Percentiles rank a stretch among this genome's conserved stretches.
Evolutionary conservation across 2,888 invertebrate genomes (phyloP).

Genomic region (Rotaria magnacalcarata): DNA sequence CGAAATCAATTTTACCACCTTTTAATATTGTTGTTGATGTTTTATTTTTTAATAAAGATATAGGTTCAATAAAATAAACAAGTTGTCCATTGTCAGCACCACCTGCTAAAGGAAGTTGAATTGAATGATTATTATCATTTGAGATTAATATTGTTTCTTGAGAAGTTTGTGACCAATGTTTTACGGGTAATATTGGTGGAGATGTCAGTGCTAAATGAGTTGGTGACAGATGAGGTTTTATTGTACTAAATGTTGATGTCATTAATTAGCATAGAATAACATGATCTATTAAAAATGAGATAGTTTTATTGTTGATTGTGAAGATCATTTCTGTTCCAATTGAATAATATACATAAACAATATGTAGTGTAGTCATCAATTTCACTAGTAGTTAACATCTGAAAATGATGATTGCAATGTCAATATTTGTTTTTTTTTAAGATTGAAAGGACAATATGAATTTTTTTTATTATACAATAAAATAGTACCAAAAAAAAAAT

Average conservation of each 20-base stretch:
- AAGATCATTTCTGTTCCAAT: background rate
- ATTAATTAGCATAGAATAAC: background rate
- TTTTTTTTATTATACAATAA: background rate
- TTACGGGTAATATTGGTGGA: background rate
- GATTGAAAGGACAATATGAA: background rate
- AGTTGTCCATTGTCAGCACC: conserved; percentile 45
- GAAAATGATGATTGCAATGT: background rate
- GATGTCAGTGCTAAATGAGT: background rate
- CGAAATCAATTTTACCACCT: conserved; percentile 10
- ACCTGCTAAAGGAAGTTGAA: conserved; percentile 22
- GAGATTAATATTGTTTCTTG: background rate
- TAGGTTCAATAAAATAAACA: conserved; percentile 27
- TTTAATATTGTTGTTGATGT: background rate
- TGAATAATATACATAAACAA: background rate
- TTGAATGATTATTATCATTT: background rate
- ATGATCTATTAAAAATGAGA: background rate
- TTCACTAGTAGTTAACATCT: conserved; percentile 2
- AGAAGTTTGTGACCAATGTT: conserved; percentile 35
- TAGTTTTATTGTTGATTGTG: background rate
- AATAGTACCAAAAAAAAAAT: background rate
- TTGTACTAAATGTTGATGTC: background rate
- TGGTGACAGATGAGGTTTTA: background rate
- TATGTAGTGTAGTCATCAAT: background rate
- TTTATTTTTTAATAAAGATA: background rate
- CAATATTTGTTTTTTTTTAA: background rate